A percentile compares a stretch with the other conserved stretches of the same genome.
These are phyloP conservation scores for Eupeodes luniger DNA, from an alignment of 2,888 invertebrate species.

Conservation along the genomic window DNA sequence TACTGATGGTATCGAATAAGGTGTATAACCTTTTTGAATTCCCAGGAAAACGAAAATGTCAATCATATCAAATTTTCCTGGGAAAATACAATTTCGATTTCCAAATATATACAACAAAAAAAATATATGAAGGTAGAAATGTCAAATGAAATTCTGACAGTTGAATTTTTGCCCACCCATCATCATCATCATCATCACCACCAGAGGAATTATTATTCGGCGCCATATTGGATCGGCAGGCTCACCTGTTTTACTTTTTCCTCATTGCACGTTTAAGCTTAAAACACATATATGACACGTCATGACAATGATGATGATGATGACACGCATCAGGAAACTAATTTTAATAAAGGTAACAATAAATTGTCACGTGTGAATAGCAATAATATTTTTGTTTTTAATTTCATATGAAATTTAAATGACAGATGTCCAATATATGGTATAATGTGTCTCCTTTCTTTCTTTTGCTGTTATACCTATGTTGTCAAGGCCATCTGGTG, in stretches of 20 bases:
- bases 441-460: not conserved
- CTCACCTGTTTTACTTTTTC: not conserved
- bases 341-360: constrained; percentile 19
- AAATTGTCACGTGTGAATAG: not conserved
- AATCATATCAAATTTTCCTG: not conserved
- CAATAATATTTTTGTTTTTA: not conserved
- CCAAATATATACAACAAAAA: not conserved
- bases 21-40: not conserved
- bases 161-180: not conserved
- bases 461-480: no score
- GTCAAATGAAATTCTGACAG: constrained; percentile 20
- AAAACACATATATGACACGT: not conserved
- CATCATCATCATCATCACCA: not conserved
- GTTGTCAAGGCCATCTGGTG: constrained; percentile 10
- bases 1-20: no score
- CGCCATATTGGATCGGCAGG: no score
- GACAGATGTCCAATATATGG: constrained; percentile 40
- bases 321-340: constrained; percentile 19
- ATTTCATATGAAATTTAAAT: constrained; percentile 4
- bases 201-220: no score
- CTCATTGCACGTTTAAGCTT: constrained; percentile 9
- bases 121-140: not conserved
- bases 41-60: constrained; percentile 18
- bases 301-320: not conserved
- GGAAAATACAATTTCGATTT: constrained; percentile 4